Percentiles rank a stretch among this genome's conserved stretches.
Conservation (phyloP, 2,888 invertebrate species). For the Polyommatus iphigenia region DNA sequence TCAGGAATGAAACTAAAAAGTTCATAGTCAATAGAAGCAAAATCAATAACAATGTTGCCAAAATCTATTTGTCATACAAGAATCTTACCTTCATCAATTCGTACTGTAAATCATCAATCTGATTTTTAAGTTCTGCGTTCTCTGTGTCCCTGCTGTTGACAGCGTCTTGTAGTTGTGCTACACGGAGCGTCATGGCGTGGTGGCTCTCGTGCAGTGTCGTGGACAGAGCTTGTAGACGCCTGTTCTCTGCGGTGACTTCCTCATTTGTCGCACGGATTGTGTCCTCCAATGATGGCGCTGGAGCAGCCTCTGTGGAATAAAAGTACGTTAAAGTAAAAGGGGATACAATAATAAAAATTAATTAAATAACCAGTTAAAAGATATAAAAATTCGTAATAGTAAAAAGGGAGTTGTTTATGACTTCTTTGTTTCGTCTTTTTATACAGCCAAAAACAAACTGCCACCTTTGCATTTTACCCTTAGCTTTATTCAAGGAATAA, state of each 20-base stretch:
- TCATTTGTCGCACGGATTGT: conserved; percentile 91
- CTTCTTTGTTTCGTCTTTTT: not conserved
- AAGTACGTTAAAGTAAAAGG: too few relatives aligned
- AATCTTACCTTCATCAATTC: conserved; percentile 87
- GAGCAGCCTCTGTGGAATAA: conserved; percentile 73
- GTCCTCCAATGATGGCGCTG: conserved; percentile 88
- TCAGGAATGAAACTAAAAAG: too few relatives aligned
- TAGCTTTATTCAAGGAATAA: too few relatives aligned
- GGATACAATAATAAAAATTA: too few relatives aligned
- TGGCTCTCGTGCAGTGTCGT: conserved; percentile 96
- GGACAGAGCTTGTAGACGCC: conserved; percentile 93
- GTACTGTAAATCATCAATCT: conserved; percentile 97
- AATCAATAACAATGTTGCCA: too few relatives aligned
- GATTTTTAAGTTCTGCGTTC: conserved; percentile 96
- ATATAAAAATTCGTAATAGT: too few relatives aligned
- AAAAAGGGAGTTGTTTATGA: too few relatives aligned
- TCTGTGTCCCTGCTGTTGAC: conserved; percentile 95
- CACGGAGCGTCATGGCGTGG: conserved; percentile 94
- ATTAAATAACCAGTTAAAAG: too few relatives aligned
- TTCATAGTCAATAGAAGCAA: too few relatives aligned
- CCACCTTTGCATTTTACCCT: too few relatives aligned
- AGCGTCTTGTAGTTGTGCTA: conserved; percentile 92
- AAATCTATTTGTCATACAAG: not conserved
- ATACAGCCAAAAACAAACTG: too few relatives aligned
- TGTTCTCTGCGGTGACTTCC: conserved; percentile 94